Conservation (phyloP, 2,797 vertebrate genomes). For the Acrossocheilus fasciatus region DNA sequence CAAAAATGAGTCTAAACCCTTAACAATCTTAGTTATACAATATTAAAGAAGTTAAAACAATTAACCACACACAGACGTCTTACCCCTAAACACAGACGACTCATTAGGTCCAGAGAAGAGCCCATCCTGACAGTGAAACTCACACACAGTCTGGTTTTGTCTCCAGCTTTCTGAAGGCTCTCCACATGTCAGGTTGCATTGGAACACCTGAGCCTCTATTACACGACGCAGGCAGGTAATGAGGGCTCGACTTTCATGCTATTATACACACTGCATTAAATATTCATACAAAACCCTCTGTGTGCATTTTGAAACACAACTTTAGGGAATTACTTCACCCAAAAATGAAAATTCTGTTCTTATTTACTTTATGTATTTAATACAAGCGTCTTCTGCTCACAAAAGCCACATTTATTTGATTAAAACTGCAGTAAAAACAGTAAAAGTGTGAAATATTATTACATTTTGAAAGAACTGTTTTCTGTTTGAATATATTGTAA, state of each 20-base stretch:
- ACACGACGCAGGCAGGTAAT: conserved; percentile 78
- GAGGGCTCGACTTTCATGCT: conserved; percentile 74
- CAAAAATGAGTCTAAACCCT: background rate
- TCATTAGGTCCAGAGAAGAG: conserved; percentile 73
- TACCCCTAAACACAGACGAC: conserved; percentile 79
- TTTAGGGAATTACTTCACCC: background rate
- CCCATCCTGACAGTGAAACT: conserved; percentile 63
- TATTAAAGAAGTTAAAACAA: background rate
- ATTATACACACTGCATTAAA: conserved; percentile 74
- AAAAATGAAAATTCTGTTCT: background rate
- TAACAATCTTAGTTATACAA: background rate
- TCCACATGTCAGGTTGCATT: conserved; percentile 68
- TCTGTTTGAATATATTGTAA: no score
- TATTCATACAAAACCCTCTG: conserved; percentile 68
- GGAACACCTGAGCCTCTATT: conserved; percentile 77
- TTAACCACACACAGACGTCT: conserved; percentile 63
- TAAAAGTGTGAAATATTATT: background rate
- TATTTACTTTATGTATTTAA: background rate
- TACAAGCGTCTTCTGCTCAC: background rate
- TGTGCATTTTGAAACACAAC: background rate
- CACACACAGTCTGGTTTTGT: conserved; percentile 19
- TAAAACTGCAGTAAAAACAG: background rate
- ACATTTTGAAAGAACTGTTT: background rate
- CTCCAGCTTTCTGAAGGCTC: conserved; percentile 14
- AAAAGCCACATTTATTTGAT: background rate